Evolutionary conservation across 2,797 vertebrate species (phyloP), one percentile per base, ranked within the genome.

Genomic region (Selene dorsalis): DNA sequence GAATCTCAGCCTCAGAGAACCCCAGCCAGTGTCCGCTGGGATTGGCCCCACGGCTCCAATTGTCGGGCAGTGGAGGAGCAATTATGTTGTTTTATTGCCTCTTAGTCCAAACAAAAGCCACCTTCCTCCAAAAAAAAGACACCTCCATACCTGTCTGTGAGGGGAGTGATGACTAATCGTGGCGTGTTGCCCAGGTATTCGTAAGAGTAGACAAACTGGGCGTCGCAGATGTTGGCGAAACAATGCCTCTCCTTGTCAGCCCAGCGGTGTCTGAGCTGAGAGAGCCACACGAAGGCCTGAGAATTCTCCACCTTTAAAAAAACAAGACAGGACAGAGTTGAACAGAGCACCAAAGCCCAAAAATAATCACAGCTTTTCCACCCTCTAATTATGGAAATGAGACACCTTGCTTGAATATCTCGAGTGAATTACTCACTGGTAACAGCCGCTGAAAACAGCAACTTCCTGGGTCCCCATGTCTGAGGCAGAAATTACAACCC

Each of bases 141-240:
- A 38, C 11, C 30, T 67, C 2, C 30, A 0, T 89, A 99, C 98
- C 98, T 97, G 94, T 99, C 98, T 0, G 98, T 99, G 53, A 99
- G 92, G 1, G 97, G 98, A 8, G 97, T 99, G 94, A 99, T 99
- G 75, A 99, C 97, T 8, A 99, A 93, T 55, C 97, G 96, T 2
- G 97, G 96, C 0, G 97, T 98, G 88, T 99, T 99, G 82, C 98
- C 98, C 77, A 99, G 94, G 85, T 99, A 99, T 83, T 99, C 98
- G 0, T 99, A 99, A 56, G 94, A 97, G 90, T 99, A 99, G 0
- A 95, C 91, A 83, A 99, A 99, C 90, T 96, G 96, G 0, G 98
- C 97, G 0, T 99, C 98, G 0, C 98, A 99, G 90, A 99, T 99
- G 92, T 97, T 96, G 74, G 96, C 96, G 48, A 94, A 96, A 90